Conservation (phyloP, 2,113 vertebrate species). For the Acanthisitta chloris region DNA sequence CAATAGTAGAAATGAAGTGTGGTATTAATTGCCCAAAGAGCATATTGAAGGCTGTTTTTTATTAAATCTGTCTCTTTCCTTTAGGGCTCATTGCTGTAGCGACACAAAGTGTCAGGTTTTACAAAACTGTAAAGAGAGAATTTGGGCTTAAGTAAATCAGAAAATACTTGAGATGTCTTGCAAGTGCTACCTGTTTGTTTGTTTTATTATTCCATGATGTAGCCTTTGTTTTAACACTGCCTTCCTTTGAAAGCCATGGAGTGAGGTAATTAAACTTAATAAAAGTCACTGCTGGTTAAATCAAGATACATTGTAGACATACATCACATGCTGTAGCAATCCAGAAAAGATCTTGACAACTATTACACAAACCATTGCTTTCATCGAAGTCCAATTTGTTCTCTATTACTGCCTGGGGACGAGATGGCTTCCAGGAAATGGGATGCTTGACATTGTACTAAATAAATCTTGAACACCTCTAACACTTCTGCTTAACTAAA, state of each 20-base stretch:
- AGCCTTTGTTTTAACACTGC: neutral
- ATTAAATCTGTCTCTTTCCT: neutral
- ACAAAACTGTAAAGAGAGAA: neutral
- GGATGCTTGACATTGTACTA: neutral
- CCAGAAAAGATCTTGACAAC: neutral
- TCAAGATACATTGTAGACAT: neutral
- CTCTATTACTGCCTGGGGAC: neutral
- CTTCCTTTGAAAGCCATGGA: neutral
- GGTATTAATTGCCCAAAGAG: neutral
- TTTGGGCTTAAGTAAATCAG: neutral
- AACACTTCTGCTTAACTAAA: neutral
- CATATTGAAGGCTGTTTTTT: neutral
- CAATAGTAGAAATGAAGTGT: neutral
- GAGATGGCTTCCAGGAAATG: slow-evolving; percentile 24
- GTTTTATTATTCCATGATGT: neutral
- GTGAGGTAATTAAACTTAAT: neutral
- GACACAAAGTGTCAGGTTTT: neutral
- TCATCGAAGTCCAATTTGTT: neutral
- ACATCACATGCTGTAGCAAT: neutral
- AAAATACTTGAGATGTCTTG: neutral
- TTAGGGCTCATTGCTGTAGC: neutral
- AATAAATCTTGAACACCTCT: neutral
- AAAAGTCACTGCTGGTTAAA: neutral
- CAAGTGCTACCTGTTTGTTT: neutral
- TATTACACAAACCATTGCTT: neutral